Evolutionary conservation across 2,113 vertebrate genomes (phyloP).

Genomic region (Paramormyrops kingsleyae): DNA sequence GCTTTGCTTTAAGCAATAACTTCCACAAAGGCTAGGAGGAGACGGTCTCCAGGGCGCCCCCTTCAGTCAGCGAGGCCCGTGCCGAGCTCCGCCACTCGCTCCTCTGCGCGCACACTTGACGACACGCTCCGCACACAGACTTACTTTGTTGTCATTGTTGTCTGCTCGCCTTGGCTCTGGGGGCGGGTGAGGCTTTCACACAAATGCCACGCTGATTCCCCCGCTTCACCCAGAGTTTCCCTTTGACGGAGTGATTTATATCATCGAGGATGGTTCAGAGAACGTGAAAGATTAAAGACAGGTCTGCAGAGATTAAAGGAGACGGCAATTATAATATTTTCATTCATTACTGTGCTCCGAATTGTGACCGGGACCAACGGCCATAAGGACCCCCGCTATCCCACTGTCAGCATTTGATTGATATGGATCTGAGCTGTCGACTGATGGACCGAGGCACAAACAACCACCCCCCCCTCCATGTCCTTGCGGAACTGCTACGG

Average conservation of each 20-base stretch:
- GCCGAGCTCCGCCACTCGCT: neutral
- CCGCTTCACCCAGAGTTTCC: slow-evolving; percentile 47
- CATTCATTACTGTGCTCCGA: slow-evolving; percentile 60
- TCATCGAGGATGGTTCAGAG: slow-evolving; percentile 21
- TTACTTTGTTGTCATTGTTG: slow-evolving; percentile 10
- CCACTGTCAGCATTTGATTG: neutral
- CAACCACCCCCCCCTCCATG: neutral
- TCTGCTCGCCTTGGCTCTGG: slow-evolving; percentile 13
- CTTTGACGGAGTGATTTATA: slow-evolving; percentile 32
- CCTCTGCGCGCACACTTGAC: neutral
- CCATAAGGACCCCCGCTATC: neutral
- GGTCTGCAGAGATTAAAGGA: slow-evolving; percentile 40
- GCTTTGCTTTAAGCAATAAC: neutral
- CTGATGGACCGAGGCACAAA: neutral
- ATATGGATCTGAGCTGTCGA: neutral
- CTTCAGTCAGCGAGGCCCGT: neutral
- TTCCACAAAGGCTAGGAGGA: neutral
- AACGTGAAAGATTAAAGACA: slow-evolving; percentile 38
- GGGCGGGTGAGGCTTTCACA: slow-evolving; percentile 51
- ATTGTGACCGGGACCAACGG: slow-evolving; percentile 40
- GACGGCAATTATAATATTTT: slow-evolving; percentile 45
- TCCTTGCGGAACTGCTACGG: neutral
- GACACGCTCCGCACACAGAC: neutral
- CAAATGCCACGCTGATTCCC: slow-evolving; percentile 40
- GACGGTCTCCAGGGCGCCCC: neutral